Evolutionary conservation across 2,113 vertebrate species (phyloP).

Genomic region (pig (Sus scrofa)): T2T-Sscrofa CM000814.6:84712501-84713000

Average conservation of each 20-base stretch:
- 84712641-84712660: background rate
- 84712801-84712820: slow-evolving; percentile 20
- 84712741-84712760: background rate
- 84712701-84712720: too few relatives aligned
- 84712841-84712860: slow-evolving; percentile 39
- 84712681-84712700: too few relatives aligned
- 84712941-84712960: too few relatives aligned
- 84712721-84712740: background rate
- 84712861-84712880: background rate
- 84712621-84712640: slow-evolving; percentile 10
- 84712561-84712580: slow-evolving; percentile 48
- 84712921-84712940: too few relatives aligned
- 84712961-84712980: too few relatives aligned
- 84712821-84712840: background rate
- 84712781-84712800: slow-evolving; percentile 45
- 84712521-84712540: background rate
- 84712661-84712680: too few relatives aligned
- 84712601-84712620: slow-evolving; percentile 45
- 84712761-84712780: background rate
- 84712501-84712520: background rate
- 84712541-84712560: background rate
- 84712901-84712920: too few relatives aligned
- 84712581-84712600: slow-evolving; percentile 53
- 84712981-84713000: too few relatives aligned
- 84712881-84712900: too few relatives aligned